Base-by-base conservation (phyloP, 1,140 invertebrate genomes). In the Oryctes rhinoceros region DNA sequence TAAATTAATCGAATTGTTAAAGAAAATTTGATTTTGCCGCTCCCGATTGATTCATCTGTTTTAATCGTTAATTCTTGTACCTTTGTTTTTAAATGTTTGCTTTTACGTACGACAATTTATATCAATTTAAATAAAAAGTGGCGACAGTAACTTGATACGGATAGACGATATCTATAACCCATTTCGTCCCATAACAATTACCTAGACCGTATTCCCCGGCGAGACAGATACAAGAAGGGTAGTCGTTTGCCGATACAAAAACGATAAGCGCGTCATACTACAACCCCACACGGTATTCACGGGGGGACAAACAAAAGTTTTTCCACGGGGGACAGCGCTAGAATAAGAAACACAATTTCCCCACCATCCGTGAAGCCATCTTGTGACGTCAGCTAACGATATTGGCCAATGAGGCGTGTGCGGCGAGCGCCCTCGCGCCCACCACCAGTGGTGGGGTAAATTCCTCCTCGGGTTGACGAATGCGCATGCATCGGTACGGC, bases 401-500 rank as follows among this genome's bases (percentile, higher is more conserved):
- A 59, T 59, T 59, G 53, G 53, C 53, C 53, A 59, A 59, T 59
- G 53, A 59, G 53, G 53, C 53, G 53, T 59, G 5, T 59, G 53
- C n/a, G 53, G 18, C 18, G 53, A 59, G 53, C 53, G 53, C 53
- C 53, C 53, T 18, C 53, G 20, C 53, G 53, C 53, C 53, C 53
- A 59, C 53, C 53, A 59, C 53, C 15, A 6, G 53, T 59, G 53
- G 53, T 59, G 53, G 53, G 53, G 53, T 59, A 18, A 59, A 59
- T 59, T 59, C 53, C 53, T 18, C 53, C 1, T 59, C 53, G 53
- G 53, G 53, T 59, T 59, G 53, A 59, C 53, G 53, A 59, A 59
- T 59, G 53, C 53, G 53, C 53, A 59, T 59, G 53, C 53, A 59
- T 59, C 53, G 53, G 53, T 59, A 18, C 53, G 53, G 53, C 53